Evolutionary conservation across 2,797 vertebrate species (phyloP), one percentile per base, ranked within the genome.

Genomic region (Takifugu ocellatus): DNA sequence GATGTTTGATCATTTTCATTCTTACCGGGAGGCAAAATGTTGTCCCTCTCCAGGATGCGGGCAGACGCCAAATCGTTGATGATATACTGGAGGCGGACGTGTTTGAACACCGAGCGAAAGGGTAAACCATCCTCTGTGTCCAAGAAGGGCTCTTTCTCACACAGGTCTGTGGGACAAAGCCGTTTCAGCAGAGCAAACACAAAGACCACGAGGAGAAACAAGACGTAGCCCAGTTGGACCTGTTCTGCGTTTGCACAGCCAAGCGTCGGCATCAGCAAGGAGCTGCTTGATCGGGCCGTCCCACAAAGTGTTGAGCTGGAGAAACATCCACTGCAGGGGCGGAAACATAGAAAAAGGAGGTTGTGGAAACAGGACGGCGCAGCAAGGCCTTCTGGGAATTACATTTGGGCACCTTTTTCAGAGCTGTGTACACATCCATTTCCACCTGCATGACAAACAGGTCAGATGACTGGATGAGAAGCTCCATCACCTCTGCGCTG

Each of bases 401-500:
- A 29, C 46, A 21, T 47, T 21, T 1, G 16, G 24, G 2, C 87
- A 99, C 97, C 94, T 99, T 99, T 81, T 99, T 99, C 68, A 99
- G 91, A 74, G 95, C 93, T 0, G 96, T 99, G 67, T 99, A 99
- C 1, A 99, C 94, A 3, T 99, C 97, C 97, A 98, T 99, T 75
- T 99, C 97, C 68, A 99, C 96, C 89, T 99, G 97, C 96, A 99
- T 98, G 53, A 99, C 97, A 70, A 98, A 96, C 48, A 99, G 90
- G 75, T 99, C 96, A 0, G 95, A 95, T 0, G 97, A 99, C 79
- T 93, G 91, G 63, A 99, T 93, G 80, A 99, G 92, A 76, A 93
- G 93, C 49, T 93, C 93, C 93, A 98, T 98, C 74, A 98, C 85
- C 29, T 91, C 94, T 59, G 91, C 84, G 67, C 97, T 99, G 85